These are phyloP conservation scores for Ictalurus furcatus DNA, from an alignment of 2,113 vertebrate genomes.

Conservation along the genomic window DNA sequence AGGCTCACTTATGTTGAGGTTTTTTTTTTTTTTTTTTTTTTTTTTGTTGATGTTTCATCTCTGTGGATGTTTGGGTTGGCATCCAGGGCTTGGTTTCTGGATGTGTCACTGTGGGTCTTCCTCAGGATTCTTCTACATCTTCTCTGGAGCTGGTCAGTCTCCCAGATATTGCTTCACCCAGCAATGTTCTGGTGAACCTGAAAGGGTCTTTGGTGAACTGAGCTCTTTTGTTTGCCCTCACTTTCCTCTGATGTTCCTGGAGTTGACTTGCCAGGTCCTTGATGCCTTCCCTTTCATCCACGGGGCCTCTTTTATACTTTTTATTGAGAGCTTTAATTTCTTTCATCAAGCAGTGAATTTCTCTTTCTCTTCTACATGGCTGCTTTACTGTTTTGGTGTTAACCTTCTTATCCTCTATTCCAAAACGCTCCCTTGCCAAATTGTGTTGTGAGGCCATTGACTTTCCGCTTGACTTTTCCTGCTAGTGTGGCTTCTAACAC, in stretches of 20 bases:
- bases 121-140: neutral
- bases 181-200: neutral
- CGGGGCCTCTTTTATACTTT: neutral
- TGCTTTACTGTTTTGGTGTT: neutral
- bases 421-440: neutral
- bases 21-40: neutral
- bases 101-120: neutral
- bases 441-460: conserved; percentile 2
- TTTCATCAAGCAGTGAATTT: neutral
- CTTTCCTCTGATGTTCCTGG: neutral
- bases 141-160: neutral
- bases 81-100: neutral
- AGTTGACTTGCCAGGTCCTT: neutral
- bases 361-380: neutral
- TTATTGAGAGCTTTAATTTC: neutral
- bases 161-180: neutral
- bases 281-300: neutral
- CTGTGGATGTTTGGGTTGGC: neutral
- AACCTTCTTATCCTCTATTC: neutral
- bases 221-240: neutral
- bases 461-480: conserved; percentile 30
- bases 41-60: too few relatives aligned
- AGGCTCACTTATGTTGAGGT: neutral
- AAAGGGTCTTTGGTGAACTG: neutral
- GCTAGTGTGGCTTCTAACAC: conserved; percentile 21